These are phyloP conservation scores for Glyphotaelius pellucidus DNA, from an alignment of 2,888 invertebrate species.

Conservation along the genomic window DNA sequence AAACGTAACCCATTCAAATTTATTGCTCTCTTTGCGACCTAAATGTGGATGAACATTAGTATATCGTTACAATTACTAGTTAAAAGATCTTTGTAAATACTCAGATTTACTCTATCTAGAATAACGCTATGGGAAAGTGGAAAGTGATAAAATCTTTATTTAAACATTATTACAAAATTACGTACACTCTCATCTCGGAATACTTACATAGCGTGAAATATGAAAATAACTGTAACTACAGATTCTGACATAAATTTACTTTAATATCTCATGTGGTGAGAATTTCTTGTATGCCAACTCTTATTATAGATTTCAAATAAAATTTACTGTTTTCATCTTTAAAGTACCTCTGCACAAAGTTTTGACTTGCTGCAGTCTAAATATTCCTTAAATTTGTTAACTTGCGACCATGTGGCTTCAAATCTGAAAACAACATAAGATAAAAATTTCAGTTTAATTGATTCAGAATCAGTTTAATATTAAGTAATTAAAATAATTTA, in stretches of 20 bases:
- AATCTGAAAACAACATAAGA: constrained; percentile 49
- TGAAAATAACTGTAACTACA: background rate
- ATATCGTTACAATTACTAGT: background rate
- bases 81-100: background rate
- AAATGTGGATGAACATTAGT: background rate
- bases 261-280: background rate
- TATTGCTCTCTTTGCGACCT: background rate
- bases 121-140: background rate
- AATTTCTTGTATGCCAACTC: background rate
- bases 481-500: background rate
- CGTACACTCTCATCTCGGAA: background rate
- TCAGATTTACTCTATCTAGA: background rate
- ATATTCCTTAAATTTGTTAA: constrained; percentile 39
- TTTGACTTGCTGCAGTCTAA: constrained; percentile 45
- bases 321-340: background rate
- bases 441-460: background rate
- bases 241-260: background rate
- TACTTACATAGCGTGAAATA: background rate
- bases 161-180: background rate
- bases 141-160: background rate
- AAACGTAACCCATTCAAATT: background rate
- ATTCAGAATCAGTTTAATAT: background rate
- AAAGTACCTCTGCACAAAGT: constrained; percentile 9
- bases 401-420: constrained; percentile 51
- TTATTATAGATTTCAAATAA: background rate